Conservation (phyloP, 2,888 invertebrate genomes). For the Polyploca ridens region DNA sequence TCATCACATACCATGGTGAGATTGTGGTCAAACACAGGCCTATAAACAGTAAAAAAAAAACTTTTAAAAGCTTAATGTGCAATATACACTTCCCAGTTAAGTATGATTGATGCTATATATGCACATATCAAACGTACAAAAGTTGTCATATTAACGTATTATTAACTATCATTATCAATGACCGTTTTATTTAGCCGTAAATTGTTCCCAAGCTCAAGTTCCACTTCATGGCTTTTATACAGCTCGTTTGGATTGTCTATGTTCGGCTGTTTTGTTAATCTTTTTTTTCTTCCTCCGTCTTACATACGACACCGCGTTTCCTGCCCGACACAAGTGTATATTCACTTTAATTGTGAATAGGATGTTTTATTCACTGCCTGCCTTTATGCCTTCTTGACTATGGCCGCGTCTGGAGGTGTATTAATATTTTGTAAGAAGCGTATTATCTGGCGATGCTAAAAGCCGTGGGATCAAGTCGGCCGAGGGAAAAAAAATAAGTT, state of each 20-base stretch:
- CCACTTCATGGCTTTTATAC: slow-evolving; percentile 7
- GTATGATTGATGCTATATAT: too few relatives aligned
- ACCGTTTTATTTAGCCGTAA: background rate
- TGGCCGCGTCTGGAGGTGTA: slow-evolving; percentile 65
- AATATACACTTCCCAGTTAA: too few relatives aligned
- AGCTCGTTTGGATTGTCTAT: slow-evolving; percentile 7
- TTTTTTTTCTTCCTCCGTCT: slow-evolving; percentile 6
- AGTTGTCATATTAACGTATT: background rate
- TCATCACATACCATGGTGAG: too few relatives aligned
- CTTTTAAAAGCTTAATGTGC: too few relatives aligned
- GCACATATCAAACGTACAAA: background rate
- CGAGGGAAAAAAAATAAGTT: slow-evolving; percentile 7
- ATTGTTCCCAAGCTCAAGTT: slow-evolving; percentile 9
- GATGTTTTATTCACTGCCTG: slow-evolving; percentile 65
- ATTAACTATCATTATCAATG: background rate
- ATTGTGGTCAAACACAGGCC: too few relatives aligned
- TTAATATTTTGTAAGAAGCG: slow-evolving; percentile 56
- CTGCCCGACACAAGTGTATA: slow-evolving; percentile 75
- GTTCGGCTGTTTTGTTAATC: background rate
- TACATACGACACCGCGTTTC: slow-evolving; percentile 80
- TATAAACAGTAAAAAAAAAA: too few relatives aligned
- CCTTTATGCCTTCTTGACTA: slow-evolving; percentile 83
- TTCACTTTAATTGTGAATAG: slow-evolving; percentile 60
- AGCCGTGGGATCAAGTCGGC: slow-evolving; percentile 63
- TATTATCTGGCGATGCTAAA: slow-evolving; percentile 63